Conservation (phyloP, 1,140 invertebrate genomes). For the Homalodisca vitripennis region DNA sequence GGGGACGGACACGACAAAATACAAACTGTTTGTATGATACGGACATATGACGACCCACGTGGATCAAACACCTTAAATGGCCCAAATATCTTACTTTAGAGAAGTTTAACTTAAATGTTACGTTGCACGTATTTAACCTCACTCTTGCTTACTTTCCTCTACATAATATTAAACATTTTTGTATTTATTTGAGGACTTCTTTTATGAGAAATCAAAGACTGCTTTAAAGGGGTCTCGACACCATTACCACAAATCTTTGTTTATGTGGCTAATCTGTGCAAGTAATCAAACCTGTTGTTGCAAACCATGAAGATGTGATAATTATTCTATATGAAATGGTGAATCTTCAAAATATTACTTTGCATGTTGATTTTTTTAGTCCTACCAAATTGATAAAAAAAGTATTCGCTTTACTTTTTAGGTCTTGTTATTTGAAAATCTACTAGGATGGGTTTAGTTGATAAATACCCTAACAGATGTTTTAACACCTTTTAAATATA, state of each 20-base stretch:
- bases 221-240: no score
- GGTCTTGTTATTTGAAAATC: background rate
- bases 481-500: background rate
- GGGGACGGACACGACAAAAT: no score
- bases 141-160: no score
- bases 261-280: background rate
- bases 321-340: background rate
- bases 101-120: no score
- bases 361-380: no score
- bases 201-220: background rate
- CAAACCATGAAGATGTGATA: slow-evolving; percentile 8
- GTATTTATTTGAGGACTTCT: background rate
- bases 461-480: background rate
- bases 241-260: background rate
- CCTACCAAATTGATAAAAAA: no score
- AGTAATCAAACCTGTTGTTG: slow-evolving; percentile 3
- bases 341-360: no score
- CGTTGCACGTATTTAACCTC: no score
- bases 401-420: background rate
- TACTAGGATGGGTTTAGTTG: background rate
- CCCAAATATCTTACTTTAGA: no score
- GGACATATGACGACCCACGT: no score
- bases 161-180: background rate
- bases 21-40: no score
- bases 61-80: no score